Evolutionary conservation across 2,888 invertebrate genomes (phyloP), one percentile per base, ranked within the genome.

Genomic region (Cephalotes varians): DNA sequence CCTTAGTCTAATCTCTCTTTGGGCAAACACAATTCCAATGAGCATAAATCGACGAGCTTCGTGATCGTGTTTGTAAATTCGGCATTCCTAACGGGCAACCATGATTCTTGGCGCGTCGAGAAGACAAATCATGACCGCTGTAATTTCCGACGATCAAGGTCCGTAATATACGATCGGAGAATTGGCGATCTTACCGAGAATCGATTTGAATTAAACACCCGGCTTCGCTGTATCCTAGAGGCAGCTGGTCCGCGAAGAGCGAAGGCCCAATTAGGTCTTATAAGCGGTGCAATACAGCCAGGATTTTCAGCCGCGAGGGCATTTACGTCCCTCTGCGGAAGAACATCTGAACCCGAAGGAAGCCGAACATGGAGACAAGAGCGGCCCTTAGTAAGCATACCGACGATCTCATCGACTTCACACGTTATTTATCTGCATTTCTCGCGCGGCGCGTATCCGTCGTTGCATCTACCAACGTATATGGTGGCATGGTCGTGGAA

Each of bases 391-490:
- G 80, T 28, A 44, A 71, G 21, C 64, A n/a, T n/a, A 37, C 44
- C 82, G 58, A 60, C 67, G 44, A n/a, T 80, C 49, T 80, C 73
- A 73, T 83, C 69, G 67, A 83, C 85, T 91, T 91, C 89, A 83
- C 91, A 88, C 90, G 87, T 91, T 89, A 91, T 90, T 91, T 91
- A 91, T 90, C 91, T 87, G 83, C 85, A 88, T 88, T 89, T 91
- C 71, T 82, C 77, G 77, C 69, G 69, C 72, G 60, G 58, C 31
- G 65, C 71, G 72, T 83, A 82, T 79, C 83, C 71, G 51, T n/a
- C 72, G 10, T 58, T 37, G 67, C 62, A 82, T 82, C 89, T 83
- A 86, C 76, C 83, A 86, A 85, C 87, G 69, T 90, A 84, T 85
- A 85, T 85, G 90, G 86, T 77, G 80, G 79, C 81, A 84, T 62